Conservation (phyloP, 2,113 vertebrate genomes). For the Sinosuthora webbiana region DNA sequence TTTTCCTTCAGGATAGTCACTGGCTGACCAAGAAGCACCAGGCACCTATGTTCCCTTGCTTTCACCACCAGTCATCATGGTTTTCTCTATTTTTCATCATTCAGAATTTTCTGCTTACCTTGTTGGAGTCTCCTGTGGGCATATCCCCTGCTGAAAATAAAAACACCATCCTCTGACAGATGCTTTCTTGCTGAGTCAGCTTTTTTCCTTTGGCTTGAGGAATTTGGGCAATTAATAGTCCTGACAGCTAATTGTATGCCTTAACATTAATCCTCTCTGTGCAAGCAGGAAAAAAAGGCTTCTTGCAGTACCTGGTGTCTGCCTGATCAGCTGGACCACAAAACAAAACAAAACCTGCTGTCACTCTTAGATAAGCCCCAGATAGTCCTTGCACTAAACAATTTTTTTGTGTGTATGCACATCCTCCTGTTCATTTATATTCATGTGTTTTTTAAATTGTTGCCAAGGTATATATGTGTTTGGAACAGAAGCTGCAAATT, state of each 20-base stretch:
- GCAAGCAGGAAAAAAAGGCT: neutral
- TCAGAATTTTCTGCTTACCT: neutral
- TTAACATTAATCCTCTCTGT: neutral
- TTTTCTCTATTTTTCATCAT: neutral
- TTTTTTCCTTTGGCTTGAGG: neutral
- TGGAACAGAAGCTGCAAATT: neutral
- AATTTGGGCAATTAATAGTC: neutral
- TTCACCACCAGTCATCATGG: neutral
- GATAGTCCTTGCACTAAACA: neutral
- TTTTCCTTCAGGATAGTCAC: neutral
- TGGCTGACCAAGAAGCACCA: neutral
- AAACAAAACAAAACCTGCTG: neutral
- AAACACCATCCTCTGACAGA: neutral
- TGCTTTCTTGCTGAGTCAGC: neutral
- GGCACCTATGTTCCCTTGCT: accelerated
- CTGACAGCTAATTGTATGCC: neutral
- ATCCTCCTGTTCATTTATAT: neutral
- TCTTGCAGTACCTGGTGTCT: neutral
- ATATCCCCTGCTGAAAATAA: neutral
- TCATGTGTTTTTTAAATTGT: neutral
- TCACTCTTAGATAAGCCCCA: neutral
- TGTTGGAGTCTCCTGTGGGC: neutral
- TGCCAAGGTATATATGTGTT: neutral
- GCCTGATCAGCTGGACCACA: neutral
- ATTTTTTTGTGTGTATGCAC: neutral